Conservation (phyloP, 2,797 vertebrate species). For the Chelidonichthys spinosus region DNA sequence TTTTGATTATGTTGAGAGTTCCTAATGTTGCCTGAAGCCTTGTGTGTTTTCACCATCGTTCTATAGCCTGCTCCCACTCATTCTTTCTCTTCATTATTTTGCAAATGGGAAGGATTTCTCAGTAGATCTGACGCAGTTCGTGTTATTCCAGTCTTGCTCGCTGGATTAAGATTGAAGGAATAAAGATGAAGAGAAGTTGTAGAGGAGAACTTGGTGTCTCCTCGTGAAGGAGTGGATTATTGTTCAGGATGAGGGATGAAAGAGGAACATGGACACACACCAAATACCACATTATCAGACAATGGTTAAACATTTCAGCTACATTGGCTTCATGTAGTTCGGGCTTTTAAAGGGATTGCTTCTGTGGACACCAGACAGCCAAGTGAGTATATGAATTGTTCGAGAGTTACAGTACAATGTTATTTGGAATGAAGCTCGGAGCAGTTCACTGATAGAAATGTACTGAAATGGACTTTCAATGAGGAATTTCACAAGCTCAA, state of each 20-base stretch:
- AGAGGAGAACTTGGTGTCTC: constrained; percentile 9
- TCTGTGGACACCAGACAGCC: constrained; percentile 46
- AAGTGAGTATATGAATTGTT: constrained; percentile 47
- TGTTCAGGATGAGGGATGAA: constrained; percentile 32
- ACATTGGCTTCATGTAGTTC: constrained; percentile 37
- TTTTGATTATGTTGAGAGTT: constrained; percentile 65
- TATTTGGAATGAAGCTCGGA: constrained; percentile 30
- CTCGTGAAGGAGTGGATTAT: constrained; percentile 17
- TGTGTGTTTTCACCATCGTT: constrained; percentile 58
- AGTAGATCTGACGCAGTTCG: constrained; percentile 35
- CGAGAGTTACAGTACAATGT: constrained; percentile 39
- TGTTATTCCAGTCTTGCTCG: constrained; percentile 21
- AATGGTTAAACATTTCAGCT: constrained; percentile 58
- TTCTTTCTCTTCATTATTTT: constrained; percentile 67
- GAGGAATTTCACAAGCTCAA: constrained; percentile 38
- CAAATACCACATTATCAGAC: constrained; percentile 33
- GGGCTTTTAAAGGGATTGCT: constrained; percentile 71
- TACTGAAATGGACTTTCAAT: constrained; percentile 8
- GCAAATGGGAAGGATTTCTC: constrained; percentile 55
- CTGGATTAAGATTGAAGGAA: constrained; percentile 8
- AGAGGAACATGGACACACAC: constrained; percentile 28
- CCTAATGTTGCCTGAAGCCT: constrained; percentile 59
- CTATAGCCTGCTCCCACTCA: constrained; percentile 43
- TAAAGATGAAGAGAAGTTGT: background rate
- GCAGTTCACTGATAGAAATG: constrained; percentile 25